Conservation (phyloP, 2,797 vertebrate species). For the Vespertilio murinus region DNA sequence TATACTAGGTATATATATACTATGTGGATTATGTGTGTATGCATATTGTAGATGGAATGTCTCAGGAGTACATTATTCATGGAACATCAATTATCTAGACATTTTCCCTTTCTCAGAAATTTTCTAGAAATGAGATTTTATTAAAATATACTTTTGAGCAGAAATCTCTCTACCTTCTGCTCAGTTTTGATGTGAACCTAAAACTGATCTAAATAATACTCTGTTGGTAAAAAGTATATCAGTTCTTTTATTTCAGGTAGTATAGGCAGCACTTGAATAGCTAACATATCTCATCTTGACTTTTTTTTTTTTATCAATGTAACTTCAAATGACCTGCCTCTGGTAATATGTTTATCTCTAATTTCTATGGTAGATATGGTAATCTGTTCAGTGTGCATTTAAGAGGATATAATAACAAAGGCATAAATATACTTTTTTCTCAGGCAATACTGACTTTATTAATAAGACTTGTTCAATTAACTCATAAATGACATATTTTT, state of each 20-base stretch:
- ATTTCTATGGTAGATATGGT: background rate
- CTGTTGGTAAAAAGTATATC: background rate
- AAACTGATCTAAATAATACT: background rate
- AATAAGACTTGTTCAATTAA: background rate
- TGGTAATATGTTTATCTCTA: background rate
- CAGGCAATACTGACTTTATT: background rate
- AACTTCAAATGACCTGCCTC: background rate
- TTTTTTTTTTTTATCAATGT: background rate
- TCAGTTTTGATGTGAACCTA: background rate
- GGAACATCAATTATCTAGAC: background rate
- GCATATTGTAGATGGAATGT: background rate
- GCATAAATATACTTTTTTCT: background rate
- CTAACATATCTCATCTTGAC: background rate
- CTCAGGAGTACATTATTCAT: background rate
- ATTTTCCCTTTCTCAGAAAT: background rate
- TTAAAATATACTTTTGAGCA: background rate
- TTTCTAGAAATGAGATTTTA: background rate
- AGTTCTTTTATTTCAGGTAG: slow-evolving; percentile 15
- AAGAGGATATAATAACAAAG: background rate
- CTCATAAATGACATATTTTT: background rate
- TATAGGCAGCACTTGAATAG: background rate
- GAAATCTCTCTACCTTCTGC: background rate
- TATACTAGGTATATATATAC: background rate
- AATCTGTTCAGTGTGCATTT: background rate
- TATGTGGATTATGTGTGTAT: background rate